Conservation (phyloP, 2,113 vertebrate genomes). For the Speoplatyrhinus poulsoni region DNA sequence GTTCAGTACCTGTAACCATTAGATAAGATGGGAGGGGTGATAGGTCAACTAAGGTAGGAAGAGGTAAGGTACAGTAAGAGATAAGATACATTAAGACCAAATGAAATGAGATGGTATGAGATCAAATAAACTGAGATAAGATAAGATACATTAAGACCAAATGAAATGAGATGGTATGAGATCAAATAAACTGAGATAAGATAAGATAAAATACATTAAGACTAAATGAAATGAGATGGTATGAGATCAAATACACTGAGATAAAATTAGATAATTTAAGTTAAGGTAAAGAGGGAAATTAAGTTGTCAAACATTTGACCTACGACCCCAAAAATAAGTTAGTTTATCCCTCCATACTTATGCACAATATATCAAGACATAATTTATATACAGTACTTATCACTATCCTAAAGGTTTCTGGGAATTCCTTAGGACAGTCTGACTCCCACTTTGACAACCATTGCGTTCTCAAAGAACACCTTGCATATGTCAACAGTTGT, state of each 20-base stretch:
- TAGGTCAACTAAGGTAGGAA: background rate
- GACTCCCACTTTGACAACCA: no score
- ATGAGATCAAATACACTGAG: background rate
- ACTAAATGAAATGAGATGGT: background rate
- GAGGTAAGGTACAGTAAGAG: background rate
- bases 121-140: background rate
- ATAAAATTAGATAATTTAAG: background rate
- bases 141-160: background rate
- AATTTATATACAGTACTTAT: no score
- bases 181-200: background rate
- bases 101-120: no score
- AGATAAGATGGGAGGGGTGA: background rate
- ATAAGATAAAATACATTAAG: background rate
- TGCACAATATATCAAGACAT: no score
- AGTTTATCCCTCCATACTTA: background rate
- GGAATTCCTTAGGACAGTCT: no score
- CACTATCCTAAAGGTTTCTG: no score
- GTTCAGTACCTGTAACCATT: conserved; percentile 84
- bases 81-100: background rate
- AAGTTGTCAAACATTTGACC: no score
- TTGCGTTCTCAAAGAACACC: no score
- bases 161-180: no score
- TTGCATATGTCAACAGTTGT: no score
- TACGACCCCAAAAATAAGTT: no score
- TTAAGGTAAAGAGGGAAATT: background rate